Conservation (phyloP, 2,888 invertebrate genomes). For the Pogonocherus hispidulus region DNA sequence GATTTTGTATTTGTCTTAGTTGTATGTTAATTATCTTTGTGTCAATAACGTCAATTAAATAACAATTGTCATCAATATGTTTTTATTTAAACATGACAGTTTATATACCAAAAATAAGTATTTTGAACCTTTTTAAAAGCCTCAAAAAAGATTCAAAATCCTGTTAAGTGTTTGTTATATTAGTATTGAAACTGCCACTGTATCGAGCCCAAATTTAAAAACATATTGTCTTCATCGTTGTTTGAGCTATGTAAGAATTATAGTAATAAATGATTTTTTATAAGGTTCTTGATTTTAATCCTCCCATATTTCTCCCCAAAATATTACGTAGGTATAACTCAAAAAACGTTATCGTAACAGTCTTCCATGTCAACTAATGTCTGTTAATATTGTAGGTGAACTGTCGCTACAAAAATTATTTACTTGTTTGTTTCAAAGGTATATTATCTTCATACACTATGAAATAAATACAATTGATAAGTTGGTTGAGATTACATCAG, state of each 20-base stretch:
- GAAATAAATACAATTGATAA: no score
- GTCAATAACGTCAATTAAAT: slow-evolving; percentile 40
- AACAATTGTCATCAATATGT: slow-evolving; percentile 33
- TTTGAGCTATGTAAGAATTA: slow-evolving; percentile 16
- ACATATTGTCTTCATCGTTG: slow-evolving; percentile 35
- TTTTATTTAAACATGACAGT: slow-evolving; percentile 43
- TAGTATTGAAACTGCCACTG: slow-evolving; percentile 38
- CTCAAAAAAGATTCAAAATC: slow-evolving; percentile 6
- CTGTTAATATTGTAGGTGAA: no score
- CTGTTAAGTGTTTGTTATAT: background rate
- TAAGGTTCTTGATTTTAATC: no score
- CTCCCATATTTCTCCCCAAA: no score
- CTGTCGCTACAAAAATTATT: no score
- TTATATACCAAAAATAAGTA: slow-evolving; percentile 21
- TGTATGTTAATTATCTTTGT: slow-evolving; percentile 21
- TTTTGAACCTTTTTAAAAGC: slow-evolving; percentile 17
- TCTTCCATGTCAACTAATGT: no score
- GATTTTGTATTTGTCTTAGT: slow-evolving; percentile 23
- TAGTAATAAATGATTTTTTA: slow-evolving; percentile 37
- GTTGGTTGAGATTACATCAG: no score
- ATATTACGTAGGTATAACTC: no score
- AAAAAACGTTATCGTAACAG: no score
- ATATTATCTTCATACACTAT: no score
- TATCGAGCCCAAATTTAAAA: slow-evolving; percentile 43
- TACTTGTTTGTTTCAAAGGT: no score